Evolutionary conservation across 1,140 invertebrate genomes (phyloP).

Genomic region (Drosophila kepulauana): DNA sequence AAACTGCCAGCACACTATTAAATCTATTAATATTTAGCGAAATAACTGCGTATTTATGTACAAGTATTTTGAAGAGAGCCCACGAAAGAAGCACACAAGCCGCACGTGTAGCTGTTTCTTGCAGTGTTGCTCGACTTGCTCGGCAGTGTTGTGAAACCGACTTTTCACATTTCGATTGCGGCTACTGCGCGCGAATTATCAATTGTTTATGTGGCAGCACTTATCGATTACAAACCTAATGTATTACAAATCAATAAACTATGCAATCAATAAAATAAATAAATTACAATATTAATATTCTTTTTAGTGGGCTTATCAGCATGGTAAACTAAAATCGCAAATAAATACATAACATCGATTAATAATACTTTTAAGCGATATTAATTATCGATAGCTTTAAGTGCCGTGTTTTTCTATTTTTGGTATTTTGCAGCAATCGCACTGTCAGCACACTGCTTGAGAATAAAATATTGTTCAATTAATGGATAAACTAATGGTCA

Average conservation of each 20-base stretch:
- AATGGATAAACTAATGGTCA: constrained; percentile 51
- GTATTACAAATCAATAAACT: neutral
- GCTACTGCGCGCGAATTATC: neutral
- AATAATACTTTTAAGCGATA: neutral
- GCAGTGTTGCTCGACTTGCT: constrained; percentile 26
- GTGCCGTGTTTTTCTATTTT: neutral
- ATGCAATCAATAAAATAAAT: neutral
- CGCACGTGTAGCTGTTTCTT: constrained; percentile 49
- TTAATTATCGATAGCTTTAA: constrained; percentile 7
- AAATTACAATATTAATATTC: neutral
- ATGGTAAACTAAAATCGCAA: neutral
- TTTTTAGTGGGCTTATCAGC: too few relatives aligned
- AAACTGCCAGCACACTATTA: constrained; percentile 8
- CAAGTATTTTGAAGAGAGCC: constrained; percentile 25
- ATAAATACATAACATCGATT: neutral
- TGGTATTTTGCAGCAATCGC: constrained; percentile 35
- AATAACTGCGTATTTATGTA: constrained; percentile 15
- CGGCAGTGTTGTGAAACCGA: constrained; percentile 19
- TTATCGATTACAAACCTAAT: too few relatives aligned
- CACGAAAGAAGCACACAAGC: constrained; percentile 33
- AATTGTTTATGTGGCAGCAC: neutral
- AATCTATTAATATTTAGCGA: constrained; percentile 4
- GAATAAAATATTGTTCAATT: constrained; percentile 54
- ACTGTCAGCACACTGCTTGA: neutral
- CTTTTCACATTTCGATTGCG: neutral